A percentile compares a stretch with the other conserved stretches of the same genome.
Evolutionary conservation across 2,888 invertebrate genomes (phyloP).

Genomic region (Cataglyphis rosenhaueri): DNA sequence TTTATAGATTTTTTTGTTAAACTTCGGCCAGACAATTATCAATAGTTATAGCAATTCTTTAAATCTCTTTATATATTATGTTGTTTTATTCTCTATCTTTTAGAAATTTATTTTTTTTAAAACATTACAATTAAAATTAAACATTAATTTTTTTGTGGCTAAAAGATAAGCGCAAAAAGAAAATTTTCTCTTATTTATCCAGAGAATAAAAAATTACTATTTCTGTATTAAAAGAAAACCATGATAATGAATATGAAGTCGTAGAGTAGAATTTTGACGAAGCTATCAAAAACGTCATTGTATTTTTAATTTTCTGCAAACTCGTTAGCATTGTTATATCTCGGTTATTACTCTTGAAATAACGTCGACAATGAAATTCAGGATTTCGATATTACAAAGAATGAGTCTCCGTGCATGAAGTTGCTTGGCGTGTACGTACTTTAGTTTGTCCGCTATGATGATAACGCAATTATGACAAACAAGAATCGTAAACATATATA

Average conservation of each 20-base stretch:
- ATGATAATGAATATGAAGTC: background rate
- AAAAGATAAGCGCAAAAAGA: background rate
- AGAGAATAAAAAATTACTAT: background rate
- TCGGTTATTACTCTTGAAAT: slow-evolving; percentile 24
- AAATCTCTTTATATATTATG: background rate
- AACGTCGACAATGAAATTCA: slow-evolving; percentile 41
- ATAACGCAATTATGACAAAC: slow-evolving; percentile 41
- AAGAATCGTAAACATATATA: background rate
- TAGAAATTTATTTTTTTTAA: background rate
- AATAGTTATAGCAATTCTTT: background rate
- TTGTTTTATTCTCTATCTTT: background rate
- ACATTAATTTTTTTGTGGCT: too few species aligned
- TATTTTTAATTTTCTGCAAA: slow-evolving; percentile 24
- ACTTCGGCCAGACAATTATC: background rate
- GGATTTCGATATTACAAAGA: slow-evolving; percentile 55
- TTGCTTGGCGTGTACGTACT: background rate
- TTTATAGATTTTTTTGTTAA: background rate
- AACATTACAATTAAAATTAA: background rate
- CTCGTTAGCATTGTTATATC: slow-evolving; percentile 5
- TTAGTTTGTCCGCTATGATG: slow-evolving; percentile 16
- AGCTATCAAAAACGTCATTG: slow-evolving; percentile 26
- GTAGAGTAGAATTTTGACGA: slow-evolving; percentile 12
- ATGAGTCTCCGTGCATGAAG: slow-evolving; percentile 49
- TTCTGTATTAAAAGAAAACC: slow-evolving; percentile 5
- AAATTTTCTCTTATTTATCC: background rate